Evolutionary conservation across 2,797 vertebrate species (phyloP), one percentile per base, ranked within the genome.

Genomic region (Antrozous pallidus): DNA sequence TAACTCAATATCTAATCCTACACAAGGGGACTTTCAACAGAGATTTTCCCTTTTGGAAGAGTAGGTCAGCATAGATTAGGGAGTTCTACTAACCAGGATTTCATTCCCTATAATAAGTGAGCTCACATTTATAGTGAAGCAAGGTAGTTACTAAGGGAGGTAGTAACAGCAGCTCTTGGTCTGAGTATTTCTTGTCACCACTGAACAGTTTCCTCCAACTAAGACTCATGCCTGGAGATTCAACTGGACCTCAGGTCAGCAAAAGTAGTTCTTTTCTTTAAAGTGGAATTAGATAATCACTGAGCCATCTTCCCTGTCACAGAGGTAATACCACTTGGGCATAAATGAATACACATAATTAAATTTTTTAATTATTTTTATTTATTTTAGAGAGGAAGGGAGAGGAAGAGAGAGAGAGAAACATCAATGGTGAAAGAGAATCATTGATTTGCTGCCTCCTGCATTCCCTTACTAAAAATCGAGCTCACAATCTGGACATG

Each of bases 281-380:
- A 42, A 94, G 31, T 83, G 22, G 42, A 93, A 93, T 77, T 58
- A 94, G 16, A 74, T 80, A 78, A 96, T 71, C 63, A 93, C 83
- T 51, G 31, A 70, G 38, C 78, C 38, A 86, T 67, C 63, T 90
- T 87, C 74, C 17, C 33, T 74, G 31, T 83, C 90, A 92, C 20
- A 78, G 38, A 91, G 24, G 20, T 94, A 92, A 96, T n/a, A 80
- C 28, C 54, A 95, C 36, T 54, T 75, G 67, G 71, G 8, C 67
- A 92, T 69, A 95, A 94, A 93, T 84, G 78, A 82, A 94, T 73
- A 54, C 8, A 95, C n/a, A 79, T 77, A 93, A 96, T 95, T 93
- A 95, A 88, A 92, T 80, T 84, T 94, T 90, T 69, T 80, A 31
- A 61, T 61, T 61, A 61, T 61, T 31, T 61, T 61, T 61, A 61